phyloP scores from a whole-genome alignment of 2,888 invertebrate species.

The Serripes groenlandicus region DNA sequence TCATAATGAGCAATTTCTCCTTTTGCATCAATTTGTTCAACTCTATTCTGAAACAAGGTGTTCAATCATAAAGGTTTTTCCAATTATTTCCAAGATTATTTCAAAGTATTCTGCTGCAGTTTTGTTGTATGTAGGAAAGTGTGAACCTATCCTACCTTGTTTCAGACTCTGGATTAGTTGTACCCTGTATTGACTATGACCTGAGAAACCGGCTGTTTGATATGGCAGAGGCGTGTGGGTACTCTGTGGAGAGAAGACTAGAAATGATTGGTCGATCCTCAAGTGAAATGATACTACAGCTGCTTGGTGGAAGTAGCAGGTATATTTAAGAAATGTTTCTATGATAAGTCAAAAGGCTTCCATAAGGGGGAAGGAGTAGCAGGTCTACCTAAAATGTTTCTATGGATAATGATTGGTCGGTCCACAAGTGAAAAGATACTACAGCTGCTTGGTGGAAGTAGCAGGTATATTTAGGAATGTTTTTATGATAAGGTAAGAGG shows the following conservation, averaged over 20 bases:
- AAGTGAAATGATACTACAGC: slow-evolving; percentile 93
- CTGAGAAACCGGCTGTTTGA: slow-evolving; percentile 91
- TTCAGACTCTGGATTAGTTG: slow-evolving; percentile 92
- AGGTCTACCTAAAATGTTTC: too few relatives aligned
- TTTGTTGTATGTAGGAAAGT: not conserved
- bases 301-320: slow-evolving; percentile 93
- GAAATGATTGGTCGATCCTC: slow-evolving; percentile 94
- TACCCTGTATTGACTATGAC: slow-evolving; percentile 91
- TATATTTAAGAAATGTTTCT: slow-evolving; percentile 56
- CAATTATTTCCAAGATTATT: too few relatives aligned
- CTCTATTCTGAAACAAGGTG: too few relatives aligned
- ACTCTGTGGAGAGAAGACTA: slow-evolving; percentile 90
- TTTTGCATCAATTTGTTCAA: too few relatives aligned
- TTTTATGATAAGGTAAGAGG: too few relatives aligned
- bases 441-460: not conserved
- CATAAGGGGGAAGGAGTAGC: too few relatives aligned
- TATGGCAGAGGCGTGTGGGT: slow-evolving; percentile 90
- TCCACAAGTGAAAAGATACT: not conserved
- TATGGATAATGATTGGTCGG: not conserved
- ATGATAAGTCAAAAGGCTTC: not conserved
- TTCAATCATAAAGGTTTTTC: too few relatives aligned
- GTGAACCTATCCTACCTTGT: not conserved
- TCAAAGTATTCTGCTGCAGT: too few relatives aligned
- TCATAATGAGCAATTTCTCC: too few relatives aligned
- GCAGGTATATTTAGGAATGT: not conserved